phyloP scores from a whole-genome alignment of 1,140 invertebrate genomes.

The Rhyzopertha dominica region DNA sequence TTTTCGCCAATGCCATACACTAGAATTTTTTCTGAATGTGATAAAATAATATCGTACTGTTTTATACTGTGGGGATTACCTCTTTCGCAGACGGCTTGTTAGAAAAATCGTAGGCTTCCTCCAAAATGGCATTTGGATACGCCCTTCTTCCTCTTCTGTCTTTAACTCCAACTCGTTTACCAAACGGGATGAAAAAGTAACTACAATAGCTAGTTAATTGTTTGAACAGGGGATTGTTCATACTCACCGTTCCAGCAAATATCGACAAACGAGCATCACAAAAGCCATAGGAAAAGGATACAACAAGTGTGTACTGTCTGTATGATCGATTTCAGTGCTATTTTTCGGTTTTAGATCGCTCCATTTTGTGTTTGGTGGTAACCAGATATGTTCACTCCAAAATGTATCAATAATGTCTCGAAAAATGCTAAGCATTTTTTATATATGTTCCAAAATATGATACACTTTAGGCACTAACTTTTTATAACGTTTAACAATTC shows the following conservation, averaged over 20 bases:
- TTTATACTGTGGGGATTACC: no score
- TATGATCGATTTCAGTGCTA: conserved; percentile 66
- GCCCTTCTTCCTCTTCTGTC: conserved; percentile 66
- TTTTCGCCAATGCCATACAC: conserved; percentile 71
- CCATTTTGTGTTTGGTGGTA: conserved; percentile 84
- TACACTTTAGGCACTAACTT: no score
- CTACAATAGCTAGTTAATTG: conserved; percentile 43
- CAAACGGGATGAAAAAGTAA: conserved; percentile 67
- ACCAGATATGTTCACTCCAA: conserved; percentile 77
- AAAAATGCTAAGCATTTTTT: conserved; percentile 10
- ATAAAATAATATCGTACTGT: no score
- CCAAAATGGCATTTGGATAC: conserved; percentile 59
- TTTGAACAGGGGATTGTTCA: no score
- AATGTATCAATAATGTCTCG: conserved; percentile 54
- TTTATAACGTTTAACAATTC: no score
- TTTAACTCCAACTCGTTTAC: conserved; percentile 67
- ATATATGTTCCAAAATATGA: no score
- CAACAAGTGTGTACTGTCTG: conserved; percentile 73
- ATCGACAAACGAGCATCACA: conserved; percentile 64
- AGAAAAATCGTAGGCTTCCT: conserved; percentile 60
- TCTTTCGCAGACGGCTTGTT: conserved; percentile 64
- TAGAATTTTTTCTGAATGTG: no score
- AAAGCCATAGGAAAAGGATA: conserved; percentile 73
- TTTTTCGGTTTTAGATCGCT: conserved; percentile 71
- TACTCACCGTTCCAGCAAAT: conserved; percentile 71